Conservation (phyloP, 2,113 vertebrate species). For the zebrafish (Danio rerio) region DNA sequence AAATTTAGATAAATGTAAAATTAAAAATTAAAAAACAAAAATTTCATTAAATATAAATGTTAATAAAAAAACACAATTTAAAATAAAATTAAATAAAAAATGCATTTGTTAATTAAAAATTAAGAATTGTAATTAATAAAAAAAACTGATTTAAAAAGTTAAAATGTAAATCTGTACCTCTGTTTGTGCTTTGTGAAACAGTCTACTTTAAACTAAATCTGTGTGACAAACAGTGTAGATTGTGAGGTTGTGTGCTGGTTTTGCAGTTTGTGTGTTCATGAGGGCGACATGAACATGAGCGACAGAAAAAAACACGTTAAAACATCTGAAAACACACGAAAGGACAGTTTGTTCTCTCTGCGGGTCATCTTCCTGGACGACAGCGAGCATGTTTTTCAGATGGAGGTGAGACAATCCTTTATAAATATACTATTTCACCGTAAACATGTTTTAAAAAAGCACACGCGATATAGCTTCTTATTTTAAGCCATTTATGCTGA, state of each 20-base stretch:
- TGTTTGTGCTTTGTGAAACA: neutral
- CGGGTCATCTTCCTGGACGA: constrained; percentile 50
- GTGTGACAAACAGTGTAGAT: too few species aligned
- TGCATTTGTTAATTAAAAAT: too few species aligned
- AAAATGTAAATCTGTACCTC: neutral
- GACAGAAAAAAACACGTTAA: constrained; percentile 20
- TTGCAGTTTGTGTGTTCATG: neutral
- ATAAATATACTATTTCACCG: neutral
- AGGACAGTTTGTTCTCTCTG: constrained; percentile 9
- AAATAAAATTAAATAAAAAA: too few species aligned
- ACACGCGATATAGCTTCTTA: neutral
- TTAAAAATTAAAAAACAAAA: too few species aligned
- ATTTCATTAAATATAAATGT: too few species aligned
- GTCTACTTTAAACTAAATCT: too few species aligned
- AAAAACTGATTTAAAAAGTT: neutral
- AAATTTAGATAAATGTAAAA: too few species aligned
- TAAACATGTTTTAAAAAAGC: neutral
- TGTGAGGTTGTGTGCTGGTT: neutral
- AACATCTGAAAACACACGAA: neutral
- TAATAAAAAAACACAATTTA: too few species aligned
- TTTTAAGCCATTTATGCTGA: neutral
- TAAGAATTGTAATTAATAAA: too few species aligned
- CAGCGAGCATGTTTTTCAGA: constrained; percentile 48
- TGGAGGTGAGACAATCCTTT: constrained; percentile 38
- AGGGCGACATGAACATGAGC: constrained; percentile 30